Percentiles rank a stretch among this genome's conserved stretches.
phyloP scores from a whole-genome alignment of 2,113 vertebrate genomes.

The Albula glossodonta region DNA sequence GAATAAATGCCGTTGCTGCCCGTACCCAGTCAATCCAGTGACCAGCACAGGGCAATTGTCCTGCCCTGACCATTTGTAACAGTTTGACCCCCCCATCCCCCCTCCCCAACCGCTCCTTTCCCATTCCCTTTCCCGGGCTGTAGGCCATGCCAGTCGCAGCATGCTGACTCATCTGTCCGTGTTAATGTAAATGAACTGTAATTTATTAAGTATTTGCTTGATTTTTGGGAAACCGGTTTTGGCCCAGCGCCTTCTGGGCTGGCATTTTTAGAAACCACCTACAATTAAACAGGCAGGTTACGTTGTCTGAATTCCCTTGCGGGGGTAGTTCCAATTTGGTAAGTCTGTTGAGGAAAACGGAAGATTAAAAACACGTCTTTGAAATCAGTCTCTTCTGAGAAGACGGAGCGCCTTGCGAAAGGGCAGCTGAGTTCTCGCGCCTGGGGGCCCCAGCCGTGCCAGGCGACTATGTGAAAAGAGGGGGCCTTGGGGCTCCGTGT shows the following conservation, averaged over 20 bases:
- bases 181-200: not conserved
- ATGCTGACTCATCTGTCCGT: not conserved
- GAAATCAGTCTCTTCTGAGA: not conserved
- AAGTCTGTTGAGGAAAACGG: not conserved
- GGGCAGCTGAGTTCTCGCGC: not conserved
- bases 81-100: not conserved
- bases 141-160: not conserved
- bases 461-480: not conserved
- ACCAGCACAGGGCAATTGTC: conserved; percentile 54
- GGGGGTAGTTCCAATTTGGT: not conserved
- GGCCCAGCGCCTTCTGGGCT: not conserved
- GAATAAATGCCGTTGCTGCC: conserved; percentile 63
- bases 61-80: not conserved
- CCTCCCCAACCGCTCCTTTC: not conserved
- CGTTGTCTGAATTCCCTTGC: conserved; percentile 32
- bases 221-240: not conserved
- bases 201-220: not conserved
- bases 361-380: not conserved
- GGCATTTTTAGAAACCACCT: conserved; percentile 43
- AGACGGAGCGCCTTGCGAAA: not conserved
- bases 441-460: not conserved
- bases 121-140: not conserved
- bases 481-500: not conserved
- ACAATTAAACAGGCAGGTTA: conserved; percentile 28
- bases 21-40: conserved; percentile 56